Evolutionary conservation across 2,113 vertebrate species (phyloP), one percentile per base, ranked within the genome.

Genomic region (Setophaga kirtlandii): DNA sequence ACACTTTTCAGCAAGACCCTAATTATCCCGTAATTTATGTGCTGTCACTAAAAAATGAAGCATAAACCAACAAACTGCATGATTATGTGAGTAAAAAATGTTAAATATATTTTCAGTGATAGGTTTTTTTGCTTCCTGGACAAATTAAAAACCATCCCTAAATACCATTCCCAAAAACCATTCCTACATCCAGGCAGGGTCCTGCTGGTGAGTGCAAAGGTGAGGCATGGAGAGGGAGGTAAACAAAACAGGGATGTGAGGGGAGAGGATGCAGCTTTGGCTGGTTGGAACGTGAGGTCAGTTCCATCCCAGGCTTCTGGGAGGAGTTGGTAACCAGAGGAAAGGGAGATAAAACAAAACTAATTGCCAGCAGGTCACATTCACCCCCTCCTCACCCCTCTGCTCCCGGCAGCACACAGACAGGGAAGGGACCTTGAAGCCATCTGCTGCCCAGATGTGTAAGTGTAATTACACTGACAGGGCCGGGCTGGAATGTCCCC

Each of bases 371-470:
- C 70, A 62, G 94, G 78, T 91, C 82, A 69, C 50, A 49, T 58
- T 73, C 22, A 52, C 77, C 63, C 92, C 69, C 75, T 81, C 20
- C 63, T 73, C 41, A 2, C 33, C 70, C 35, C 81, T 93, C 84
- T 50, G 58, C 2, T 70, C 35, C 69, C 6, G 3, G 79, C 89
- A 86, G 71, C 76, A 24, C 25, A 33, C 19, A 22, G 71, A 86
- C 86, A 18, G 49, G 79, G 71, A 65, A 44, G 67, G 83, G 91
- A 94, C 96, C 94, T 95, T 96, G 96, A 95, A 96, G 93, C 96
- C 93, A 96, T 91, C 91, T 95, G 96, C 86, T 77, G 50, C 94
- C 89, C 94, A 95, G 96, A 90, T 96, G 96, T 53, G 86, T 90
- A 83, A 90, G 74, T 91, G 94, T 91, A 83, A 94, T 96, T 78